Evolutionary conservation across 2,113 vertebrate species (phyloP), one percentile per base, ranked within the genome.

Genomic region (Siniperca chuatsi): DNA sequence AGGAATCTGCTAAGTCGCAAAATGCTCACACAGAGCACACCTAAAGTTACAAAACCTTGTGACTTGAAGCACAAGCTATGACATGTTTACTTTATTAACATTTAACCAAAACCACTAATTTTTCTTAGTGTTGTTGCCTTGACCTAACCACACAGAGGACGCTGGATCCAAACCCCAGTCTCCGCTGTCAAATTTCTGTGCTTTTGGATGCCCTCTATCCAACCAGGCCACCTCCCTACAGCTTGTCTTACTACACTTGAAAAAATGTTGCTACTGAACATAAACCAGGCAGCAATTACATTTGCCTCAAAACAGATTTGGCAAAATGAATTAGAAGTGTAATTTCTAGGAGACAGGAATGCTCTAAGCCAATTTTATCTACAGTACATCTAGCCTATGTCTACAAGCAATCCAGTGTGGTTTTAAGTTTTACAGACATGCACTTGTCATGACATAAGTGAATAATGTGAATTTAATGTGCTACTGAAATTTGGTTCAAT

Each of bases 401-500:
- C 25, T 25, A 25, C 25, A 25, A 25, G 25, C 25, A 25, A 25
- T 25, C 25, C 15, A 55, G 4, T 35, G 11, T 61, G 16, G 20
- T 44, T 67, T 40, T 18, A 44, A 6, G 21, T 58, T 81, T 71
- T 16, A 16, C 5, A 67, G 16, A 68, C 54, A 6, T 37, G 13
- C 1, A 23, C 11, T 61, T 33, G 20, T 23, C 42, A 46, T 58
- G 9, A 72, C 1, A 8, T 3, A 61, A 42, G 5, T 68, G 21
- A 82, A 13, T 4, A 50, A 48, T 62, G 5, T 72, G 35, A 74
- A 54, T 50, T 69, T 46, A 44, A 65, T 85, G n/a, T 69, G n/a
- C 20, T 66, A 9, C 11, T 70, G 8, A 64, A 62, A 11, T 40
- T 42, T 70, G 58, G 4, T 61, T 71, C 46, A 42, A 55, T 71